A percentile compares a stretch with the other conserved stretches of the same genome.
Evolutionary conservation across 2,888 invertebrate species (phyloP).

Genomic region (Drosophila cognata): DNA sequence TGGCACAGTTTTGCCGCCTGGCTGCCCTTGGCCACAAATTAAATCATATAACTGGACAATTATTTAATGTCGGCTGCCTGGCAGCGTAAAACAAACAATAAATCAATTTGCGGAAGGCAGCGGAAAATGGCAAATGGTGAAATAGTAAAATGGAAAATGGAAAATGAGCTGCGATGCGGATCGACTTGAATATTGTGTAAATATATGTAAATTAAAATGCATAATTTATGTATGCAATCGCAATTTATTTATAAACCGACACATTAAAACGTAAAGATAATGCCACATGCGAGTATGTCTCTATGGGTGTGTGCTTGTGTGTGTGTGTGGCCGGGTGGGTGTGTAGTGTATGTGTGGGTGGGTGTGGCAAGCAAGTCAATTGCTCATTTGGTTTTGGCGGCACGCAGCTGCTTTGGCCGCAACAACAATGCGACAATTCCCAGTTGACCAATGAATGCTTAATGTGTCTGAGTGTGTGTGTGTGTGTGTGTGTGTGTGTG

Average conservation of each 20-base stretch:
- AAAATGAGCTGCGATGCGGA: constrained; percentile 64
- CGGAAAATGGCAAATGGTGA: constrained; percentile 31
- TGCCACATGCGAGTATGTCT: constrained; percentile 27
- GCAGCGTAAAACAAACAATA: constrained; percentile 7
- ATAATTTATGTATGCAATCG: constrained; percentile 77
- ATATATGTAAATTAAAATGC: constrained; percentile 82
- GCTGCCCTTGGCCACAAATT: constrained; percentile 78
- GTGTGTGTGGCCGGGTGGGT: neutral
- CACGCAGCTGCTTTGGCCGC: constrained; percentile 68
- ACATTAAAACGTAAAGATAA: constrained; percentile 80
- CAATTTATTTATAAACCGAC: constrained; percentile 82
- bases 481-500: constrained; percentile 32
- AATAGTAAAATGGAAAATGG: constrained; percentile 30
- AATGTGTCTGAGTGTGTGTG: constrained; percentile 49
- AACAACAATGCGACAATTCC: constrained; percentile 65
- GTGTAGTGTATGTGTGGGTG: neutral
- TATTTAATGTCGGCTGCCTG: constrained; percentile 71
- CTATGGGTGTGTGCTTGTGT: neutral
- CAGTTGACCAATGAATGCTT: constrained; percentile 79
- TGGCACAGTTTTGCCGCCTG: constrained; percentile 60
- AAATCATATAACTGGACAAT: constrained; percentile 82
- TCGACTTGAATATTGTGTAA: constrained; percentile 70
- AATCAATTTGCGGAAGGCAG: constrained; percentile 26
- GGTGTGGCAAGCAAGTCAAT: constrained; percentile 68
- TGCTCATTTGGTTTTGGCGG: constrained; percentile 81